Percentiles rank a stretch among this genome's conserved stretches.
These are phyloP conservation scores for Pseudomyrmex sp. DNA, from an alignment of 1,140 invertebrate genomes.

Conservation along the genomic window DNA sequence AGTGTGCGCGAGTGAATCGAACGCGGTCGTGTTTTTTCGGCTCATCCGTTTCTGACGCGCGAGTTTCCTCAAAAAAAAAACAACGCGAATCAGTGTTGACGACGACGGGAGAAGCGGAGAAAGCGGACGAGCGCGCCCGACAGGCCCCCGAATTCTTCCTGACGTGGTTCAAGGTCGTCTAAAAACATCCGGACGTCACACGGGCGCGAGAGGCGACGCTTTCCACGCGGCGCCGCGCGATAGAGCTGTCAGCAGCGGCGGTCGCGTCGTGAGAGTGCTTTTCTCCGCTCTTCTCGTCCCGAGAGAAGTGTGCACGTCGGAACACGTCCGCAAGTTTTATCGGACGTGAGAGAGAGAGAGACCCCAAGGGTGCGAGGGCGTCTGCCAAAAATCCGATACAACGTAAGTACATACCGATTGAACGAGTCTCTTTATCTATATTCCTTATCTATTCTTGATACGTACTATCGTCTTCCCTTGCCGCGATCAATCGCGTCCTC, in stretches of 20 bases:
- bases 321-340: no score
- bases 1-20: slow-evolving; percentile 61
- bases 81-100: not conserved
- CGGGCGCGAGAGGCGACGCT: slow-evolving; percentile 46
- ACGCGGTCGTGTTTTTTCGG: slow-evolving; percentile 45
- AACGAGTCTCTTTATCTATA: no score
- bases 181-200: slow-evolving; percentile 67
- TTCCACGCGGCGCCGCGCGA: slow-evolving; percentile 38
- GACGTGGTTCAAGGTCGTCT: slow-evolving; percentile 72
- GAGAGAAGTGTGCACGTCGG: not conserved
- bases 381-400: no score
- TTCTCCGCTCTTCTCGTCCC: not conserved
- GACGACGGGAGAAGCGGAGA: not conserved
- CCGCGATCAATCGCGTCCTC: no score
- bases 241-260: slow-evolving; percentile 27
- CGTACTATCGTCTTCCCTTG: no score
- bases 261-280: not conserved
- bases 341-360: not conserved
- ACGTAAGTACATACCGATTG: no score
- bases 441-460: no score
- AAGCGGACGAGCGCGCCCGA: not conserved
- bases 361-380: no score
- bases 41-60: slow-evolving; percentile 5
- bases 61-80: not conserved
- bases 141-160: slow-evolving; percentile 23